These are phyloP conservation scores for Phylloscopus collybita DNA, from an alignment of 2,797 vertebrate species.

Conservation along the genomic window DNA sequence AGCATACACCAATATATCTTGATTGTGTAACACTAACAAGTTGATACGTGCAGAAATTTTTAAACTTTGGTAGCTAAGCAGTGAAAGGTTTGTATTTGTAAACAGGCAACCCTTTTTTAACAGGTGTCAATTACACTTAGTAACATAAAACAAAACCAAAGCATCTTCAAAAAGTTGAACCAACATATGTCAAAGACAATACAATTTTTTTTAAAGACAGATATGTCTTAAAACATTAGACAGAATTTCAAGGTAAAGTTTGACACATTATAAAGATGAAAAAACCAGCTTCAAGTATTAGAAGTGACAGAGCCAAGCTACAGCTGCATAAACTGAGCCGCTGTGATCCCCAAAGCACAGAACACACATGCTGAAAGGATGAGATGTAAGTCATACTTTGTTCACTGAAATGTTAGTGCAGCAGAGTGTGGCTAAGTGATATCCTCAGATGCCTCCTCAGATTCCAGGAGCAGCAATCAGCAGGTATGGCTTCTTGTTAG, in stretches of 20 bases:
- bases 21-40: background rate
- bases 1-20: background rate
- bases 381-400: constrained; percentile 5
- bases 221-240: background rate
- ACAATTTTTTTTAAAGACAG: background rate
- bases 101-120: background rate
- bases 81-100: background rate
- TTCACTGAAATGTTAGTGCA: constrained; percentile 5
- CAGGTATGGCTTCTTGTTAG: background rate
- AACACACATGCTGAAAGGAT: background rate
- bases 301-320: background rate
- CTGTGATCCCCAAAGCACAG: background rate
- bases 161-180: background rate
- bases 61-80: background rate
- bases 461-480: constrained; percentile 16
- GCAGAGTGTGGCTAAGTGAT: background rate
- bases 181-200: background rate
- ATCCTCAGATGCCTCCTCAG: background rate
- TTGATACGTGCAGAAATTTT: background rate
- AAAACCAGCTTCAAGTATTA: background rate
- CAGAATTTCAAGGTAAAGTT: background rate
- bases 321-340: background rate
- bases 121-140: background rate
- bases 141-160: background rate
- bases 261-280: background rate